Base-by-base conservation (phyloP, 2,888 invertebrate genomes). In the Drosophila mayaguana region DNA sequence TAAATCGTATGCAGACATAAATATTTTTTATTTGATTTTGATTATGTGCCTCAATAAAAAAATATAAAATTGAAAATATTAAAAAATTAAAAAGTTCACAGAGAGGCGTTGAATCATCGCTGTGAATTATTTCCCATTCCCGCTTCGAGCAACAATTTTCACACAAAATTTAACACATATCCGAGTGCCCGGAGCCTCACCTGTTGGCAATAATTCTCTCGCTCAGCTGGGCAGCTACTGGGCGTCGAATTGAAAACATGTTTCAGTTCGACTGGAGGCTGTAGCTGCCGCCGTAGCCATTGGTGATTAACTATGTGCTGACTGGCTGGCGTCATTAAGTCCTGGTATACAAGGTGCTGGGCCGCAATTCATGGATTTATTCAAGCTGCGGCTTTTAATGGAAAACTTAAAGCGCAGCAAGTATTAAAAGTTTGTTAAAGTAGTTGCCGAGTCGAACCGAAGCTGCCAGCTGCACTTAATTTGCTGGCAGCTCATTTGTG, bases 401-500 rank as follows among this genome's bases (percentile, higher is more conserved):
- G 60, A 56, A 65, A 83, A 79, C 80, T 85, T 85, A 81, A 88
- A 87, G 85, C 66, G 62, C 54, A 28, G 56, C 36, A 6, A 50
- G 63, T 54, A 22, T 51, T 63, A 80, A 67, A 80, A 75, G 71
- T 81, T 76, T 63, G 56, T 87, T 84, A 81, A 87, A 85, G 72
- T 74, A 72, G 77, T 81, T 80, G 59, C 56, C 43, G 57, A 51
- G 22, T 50, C 55, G 68, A 77, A 79, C 79, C 72, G 68, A 79
- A 72, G 81, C 88, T 81, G 83, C 71, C 88, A 88, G 88, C 83
- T 83, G 88, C 84, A 84, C 84, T 84, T 84, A 79, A 84, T 84
- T 84, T 83, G 81, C 80, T 79, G 74, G 63, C 77, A 88, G 83
- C 85, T 88, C 88, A 84, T 84, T 84, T 84, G 68, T 71, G 82